Base-by-base conservation (phyloP, 1,140 invertebrate genomes). In the Lucilia cuprina region DNA sequence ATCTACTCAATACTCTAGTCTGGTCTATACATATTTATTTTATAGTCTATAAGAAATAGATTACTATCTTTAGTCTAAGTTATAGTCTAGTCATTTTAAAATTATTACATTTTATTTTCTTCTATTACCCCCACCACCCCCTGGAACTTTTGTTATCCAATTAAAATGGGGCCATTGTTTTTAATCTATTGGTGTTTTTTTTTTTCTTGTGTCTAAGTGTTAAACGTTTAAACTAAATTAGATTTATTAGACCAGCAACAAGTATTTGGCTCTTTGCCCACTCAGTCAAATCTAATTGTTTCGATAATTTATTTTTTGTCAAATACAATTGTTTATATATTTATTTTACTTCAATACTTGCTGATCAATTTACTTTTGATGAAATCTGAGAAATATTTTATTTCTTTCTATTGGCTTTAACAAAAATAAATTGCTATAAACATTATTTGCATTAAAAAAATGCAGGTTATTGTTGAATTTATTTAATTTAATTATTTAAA, bases 311-410 rank as follows among this genome's bases (percentile, higher is more conserved):
- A n/a, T 80, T 80, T 80, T 19, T 41, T 41, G 41, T 41, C 41
- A 41, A 41, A 41, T 41, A 10, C 41, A 41, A 41, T 41, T 80
- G 41, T 80, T 80, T n/a, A n/a, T n/a, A n/a, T 41, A 41, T 41
- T 41, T 41, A 41, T 10, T 41, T 41, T 49, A 3, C 21, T 19
- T 7, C 5, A 70, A 25, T 21, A 21, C 60, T 41, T 41, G 2
- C 65, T 70, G 8, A n/a, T 70, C 65, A 9, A 9, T 80, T 80
- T 34, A 9, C 47, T 49, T 21, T 49, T 80, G 49, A 17, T 4
- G 77, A 50, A 80, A 80, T 80, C 77, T 49, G n/a, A 80, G 47
- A 80, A 70, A 19, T 70, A 21, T 21, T 19, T 55, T 55, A 55
- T 55, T 55, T 55, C 14, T 14, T 55, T 21, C 21, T 21, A 7